Conservation (phyloP, 1,140 invertebrate genomes). For the Diachasmimorpha longicaudata region DNA sequence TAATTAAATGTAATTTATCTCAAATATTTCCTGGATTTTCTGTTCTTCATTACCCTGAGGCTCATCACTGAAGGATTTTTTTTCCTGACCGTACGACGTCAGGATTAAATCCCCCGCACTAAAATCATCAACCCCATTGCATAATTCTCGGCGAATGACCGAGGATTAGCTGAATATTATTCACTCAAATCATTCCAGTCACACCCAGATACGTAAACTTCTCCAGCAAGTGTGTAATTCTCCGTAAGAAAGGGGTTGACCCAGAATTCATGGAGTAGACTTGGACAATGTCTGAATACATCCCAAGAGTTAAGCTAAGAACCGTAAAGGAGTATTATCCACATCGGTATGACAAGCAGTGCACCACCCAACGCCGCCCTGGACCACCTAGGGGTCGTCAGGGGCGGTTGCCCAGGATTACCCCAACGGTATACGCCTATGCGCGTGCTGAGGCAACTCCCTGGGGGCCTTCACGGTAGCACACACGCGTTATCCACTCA, state of each 20-base stretch:
- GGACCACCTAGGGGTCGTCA: constrained; percentile 39
- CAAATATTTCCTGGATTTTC: too few relatives aligned
- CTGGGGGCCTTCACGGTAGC: constrained; percentile 27
- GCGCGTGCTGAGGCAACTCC: constrained; percentile 36
- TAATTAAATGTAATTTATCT: too few relatives aligned
- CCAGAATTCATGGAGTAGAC: neutral
- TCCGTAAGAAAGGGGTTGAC: neutral
- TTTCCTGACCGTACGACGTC: too few relatives aligned
- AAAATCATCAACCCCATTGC: too few relatives aligned
- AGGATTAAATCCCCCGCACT: too few relatives aligned
- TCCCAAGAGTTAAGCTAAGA: neutral
- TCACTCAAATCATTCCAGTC: too few relatives aligned
- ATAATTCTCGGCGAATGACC: too few relatives aligned
- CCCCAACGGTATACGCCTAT: constrained; percentile 32
- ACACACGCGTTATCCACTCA: constrained; percentile 35
- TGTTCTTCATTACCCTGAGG: too few relatives aligned
- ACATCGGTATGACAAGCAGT: constrained; percentile 25
- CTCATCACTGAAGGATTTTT: too few relatives aligned
- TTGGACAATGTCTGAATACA: neutral
- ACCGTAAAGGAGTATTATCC: neutral
- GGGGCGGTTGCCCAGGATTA: constrained; percentile 32
- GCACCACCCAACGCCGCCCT: constrained; percentile 37
- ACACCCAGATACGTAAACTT: too few relatives aligned
- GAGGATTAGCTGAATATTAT: too few relatives aligned
- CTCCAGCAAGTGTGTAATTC: too few relatives aligned